These are phyloP conservation scores for Odontocolon sp. DNA, from an alignment of 2,888 invertebrate species.

Conservation along the genomic window DNA sequence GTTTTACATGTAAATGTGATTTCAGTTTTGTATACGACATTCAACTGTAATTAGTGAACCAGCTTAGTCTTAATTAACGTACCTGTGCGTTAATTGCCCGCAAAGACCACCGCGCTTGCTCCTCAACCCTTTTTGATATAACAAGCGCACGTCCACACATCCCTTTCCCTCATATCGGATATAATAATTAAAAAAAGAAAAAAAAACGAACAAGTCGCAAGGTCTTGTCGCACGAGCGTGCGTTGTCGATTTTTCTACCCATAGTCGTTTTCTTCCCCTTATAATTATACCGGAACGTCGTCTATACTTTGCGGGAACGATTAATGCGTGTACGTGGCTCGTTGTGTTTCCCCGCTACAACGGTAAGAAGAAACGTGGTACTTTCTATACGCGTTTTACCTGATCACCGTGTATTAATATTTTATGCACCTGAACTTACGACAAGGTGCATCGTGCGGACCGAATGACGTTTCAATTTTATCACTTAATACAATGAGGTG, in stretches of 20 bases:
- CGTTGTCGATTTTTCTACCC: slow-evolving; percentile 27
- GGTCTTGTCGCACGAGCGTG: slow-evolving; percentile 33
- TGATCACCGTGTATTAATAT: slow-evolving; percentile 24
- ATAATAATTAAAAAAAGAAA: slow-evolving; percentile 40
- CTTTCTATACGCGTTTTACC: slow-evolving; percentile 9
- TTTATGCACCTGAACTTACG: slow-evolving; percentile 26
- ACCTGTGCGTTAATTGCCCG: slow-evolving; percentile 36
- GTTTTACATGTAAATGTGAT: too few species aligned
- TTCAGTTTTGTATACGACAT: slow-evolving; percentile 21
- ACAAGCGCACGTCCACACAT: slow-evolving; percentile 45
- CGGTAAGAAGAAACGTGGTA: background rate
- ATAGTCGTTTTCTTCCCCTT: slow-evolving; percentile 21
- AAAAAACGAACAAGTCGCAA: background rate
- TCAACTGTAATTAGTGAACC: slow-evolving; percentile 66
- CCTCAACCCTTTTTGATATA: background rate
- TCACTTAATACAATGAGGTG: too few species aligned
- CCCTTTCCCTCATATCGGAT: slow-evolving; percentile 38
- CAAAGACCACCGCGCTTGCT: slow-evolving; percentile 16
- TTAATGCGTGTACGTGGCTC: slow-evolving; percentile 40
- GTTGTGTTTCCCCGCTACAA: slow-evolving; percentile 30
- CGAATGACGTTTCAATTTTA: background rate
- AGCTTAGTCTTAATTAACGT: slow-evolving; percentile 65
- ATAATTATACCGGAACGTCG: slow-evolving; percentile 47
- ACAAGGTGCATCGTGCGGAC: background rate
- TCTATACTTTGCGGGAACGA: slow-evolving; percentile 39